Percentiles rank a stretch among this genome's conserved stretches.
These are phyloP conservation scores for Helicoverpa armigera DNA, from an alignment of 1,140 invertebrate species.

Conservation along the genomic window DNA sequence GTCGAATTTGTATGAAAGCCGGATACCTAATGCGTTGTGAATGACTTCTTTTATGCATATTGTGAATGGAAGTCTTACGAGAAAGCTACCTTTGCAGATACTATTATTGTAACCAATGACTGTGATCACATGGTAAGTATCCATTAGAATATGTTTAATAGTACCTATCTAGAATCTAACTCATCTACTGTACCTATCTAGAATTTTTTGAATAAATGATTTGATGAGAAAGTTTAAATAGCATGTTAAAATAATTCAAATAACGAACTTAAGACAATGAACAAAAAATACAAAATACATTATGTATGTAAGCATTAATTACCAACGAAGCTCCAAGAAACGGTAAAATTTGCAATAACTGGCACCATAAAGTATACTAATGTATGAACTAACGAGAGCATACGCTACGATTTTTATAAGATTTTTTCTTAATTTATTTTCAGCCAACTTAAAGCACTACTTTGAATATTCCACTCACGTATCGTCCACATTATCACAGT, in stretches of 20 bases:
- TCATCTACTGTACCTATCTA: background rate
- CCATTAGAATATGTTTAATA: background rate
- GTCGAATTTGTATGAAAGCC: slow-evolving; percentile 26
- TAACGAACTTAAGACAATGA: slow-evolving; percentile 11
- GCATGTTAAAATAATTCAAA: slow-evolving; percentile 18
- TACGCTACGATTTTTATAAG: slow-evolving; percentile 22
- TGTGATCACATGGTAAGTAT: background rate
- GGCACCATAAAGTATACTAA: slow-evolving; percentile 35
- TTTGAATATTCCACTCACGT: slow-evolving; percentile 53
- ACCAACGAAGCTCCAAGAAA: slow-evolving; percentile 37
- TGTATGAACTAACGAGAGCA: slow-evolving; percentile 30
- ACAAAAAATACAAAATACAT: slow-evolving; percentile 47
- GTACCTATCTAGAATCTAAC: background rate
- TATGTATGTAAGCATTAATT: slow-evolving; percentile 46
- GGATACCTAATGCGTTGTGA: slow-evolving; percentile 26
- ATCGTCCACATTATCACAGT: background rate
- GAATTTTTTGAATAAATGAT: background rate
- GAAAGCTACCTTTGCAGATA: slow-evolving; percentile 25
- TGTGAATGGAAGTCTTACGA: slow-evolving; percentile 22
- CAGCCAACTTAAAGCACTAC: background rate
- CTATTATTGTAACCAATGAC: slow-evolving; percentile 18
- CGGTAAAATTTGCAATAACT: slow-evolving; percentile 32
- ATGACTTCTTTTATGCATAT: slow-evolving; percentile 34
- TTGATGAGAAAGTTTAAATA: slow-evolving; percentile 29
- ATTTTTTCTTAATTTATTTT: background rate